These are phyloP conservation scores for Callionymus lyra DNA, from an alignment of 2,113 vertebrate genomes.

Conservation along the genomic window DNA sequence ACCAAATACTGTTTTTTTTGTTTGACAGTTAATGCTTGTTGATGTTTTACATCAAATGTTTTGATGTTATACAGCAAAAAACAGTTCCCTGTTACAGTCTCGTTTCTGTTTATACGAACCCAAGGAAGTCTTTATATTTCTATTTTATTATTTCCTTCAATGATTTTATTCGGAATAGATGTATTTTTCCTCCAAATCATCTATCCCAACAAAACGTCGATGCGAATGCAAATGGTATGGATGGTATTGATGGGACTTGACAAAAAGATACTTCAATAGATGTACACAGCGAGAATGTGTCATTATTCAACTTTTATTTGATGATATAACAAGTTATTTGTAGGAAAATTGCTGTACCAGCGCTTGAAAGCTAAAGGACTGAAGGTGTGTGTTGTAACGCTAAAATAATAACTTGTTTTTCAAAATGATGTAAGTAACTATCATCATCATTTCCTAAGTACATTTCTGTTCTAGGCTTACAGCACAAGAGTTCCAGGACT, in stretches of 20 bases:
- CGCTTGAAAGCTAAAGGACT: not conserved
- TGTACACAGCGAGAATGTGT: constrained; percentile 27
- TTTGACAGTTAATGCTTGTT: too few relatives aligned
- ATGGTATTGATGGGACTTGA: constrained; percentile 46
- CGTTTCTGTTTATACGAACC: too few relatives aligned
- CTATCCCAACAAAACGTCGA: constrained; percentile 48
- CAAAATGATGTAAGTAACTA: not conserved
- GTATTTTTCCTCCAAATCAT: constrained; percentile 24
- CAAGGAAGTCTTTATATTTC: too few relatives aligned
- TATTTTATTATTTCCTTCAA: too few relatives aligned
- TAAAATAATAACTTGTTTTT: not conserved
- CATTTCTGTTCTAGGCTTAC: too few relatives aligned
- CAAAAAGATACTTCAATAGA: constrained; percentile 28
- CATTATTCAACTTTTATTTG: constrained; percentile 37
- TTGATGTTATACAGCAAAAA: too few relatives aligned
- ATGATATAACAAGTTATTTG: constrained; percentile 5
- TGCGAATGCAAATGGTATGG: constrained; percentile 57
- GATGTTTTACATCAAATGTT: too few relatives aligned
- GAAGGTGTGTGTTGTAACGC: not conserved
- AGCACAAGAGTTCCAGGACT: too few relatives aligned
- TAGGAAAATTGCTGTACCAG: too few relatives aligned
- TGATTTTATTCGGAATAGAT: constrained; percentile 42
- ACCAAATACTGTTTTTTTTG: too few relatives aligned
- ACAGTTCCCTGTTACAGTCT: too few relatives aligned
- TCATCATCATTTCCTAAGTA: not conserved